Evolutionary conservation across 2,113 vertebrate genomes (phyloP), one percentile per base, ranked within the genome.

Genomic region (Petrocephalus microphthalmus): DNA sequence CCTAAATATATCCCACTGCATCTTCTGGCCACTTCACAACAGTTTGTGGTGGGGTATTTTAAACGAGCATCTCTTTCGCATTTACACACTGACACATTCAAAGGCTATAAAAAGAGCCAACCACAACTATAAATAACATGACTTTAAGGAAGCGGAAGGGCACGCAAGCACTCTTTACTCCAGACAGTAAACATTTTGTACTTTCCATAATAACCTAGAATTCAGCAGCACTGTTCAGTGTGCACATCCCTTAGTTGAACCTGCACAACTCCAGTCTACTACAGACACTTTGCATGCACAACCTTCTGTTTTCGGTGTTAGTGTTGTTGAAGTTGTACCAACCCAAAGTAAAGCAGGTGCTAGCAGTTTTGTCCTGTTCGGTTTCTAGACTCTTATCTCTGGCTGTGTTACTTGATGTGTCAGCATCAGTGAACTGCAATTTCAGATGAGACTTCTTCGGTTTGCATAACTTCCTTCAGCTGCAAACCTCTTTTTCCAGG

Each of bases 121-220:
- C 90, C 89, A 51, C 88, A 64, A 85, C 95, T 93, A 91, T 93
- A 95, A 94, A 95, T 95, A 96, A 92, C 90, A 57, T 0, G 37
- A 91, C 89, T 93, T 94, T 94, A 94, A 90, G 93, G 92, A 92
- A 93, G 92, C 90, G 92, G 94, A 95, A 95, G 93, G 93, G 92
- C 91, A 94, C 90, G 91, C 92, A 93, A 93, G 94, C 92, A 93
- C 92, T 87, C 92, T 92, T 89, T 88, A 91, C 91, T 91, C 90
- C 91, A 89, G 92, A 93, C 90, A 91, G 90, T 95, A 95, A 94
- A 94, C 93, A 94, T 92, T 92, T 90, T 92, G 91, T 90, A 93
- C 71, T 93, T 94, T 95, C 94, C 94, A 94, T 92, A 91, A 92
- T 64, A 83, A 49, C 37, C 45, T 37, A 42, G 33, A 49, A 20